A percentile compares a stretch with the other conserved stretches of the same genome.
These are phyloP conservation scores for Panurus biarmicus DNA, from an alignment of 2,113 vertebrate species.

Conservation along the genomic window DNA sequence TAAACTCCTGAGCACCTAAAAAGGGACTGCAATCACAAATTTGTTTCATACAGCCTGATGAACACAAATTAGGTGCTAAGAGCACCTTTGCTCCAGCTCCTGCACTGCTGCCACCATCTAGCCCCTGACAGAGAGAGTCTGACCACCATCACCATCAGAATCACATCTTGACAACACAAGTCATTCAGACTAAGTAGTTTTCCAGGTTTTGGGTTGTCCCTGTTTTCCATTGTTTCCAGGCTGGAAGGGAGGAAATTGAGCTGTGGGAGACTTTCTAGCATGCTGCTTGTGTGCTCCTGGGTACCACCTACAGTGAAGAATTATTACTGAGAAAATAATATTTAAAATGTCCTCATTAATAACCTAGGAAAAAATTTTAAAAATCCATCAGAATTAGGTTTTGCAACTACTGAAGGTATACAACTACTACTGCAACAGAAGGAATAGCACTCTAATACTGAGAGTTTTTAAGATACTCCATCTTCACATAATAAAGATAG, in stretches of 20 bases:
- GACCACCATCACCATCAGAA: rapidly evolving
- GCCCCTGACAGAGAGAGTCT: background rate
- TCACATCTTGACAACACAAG: background rate
- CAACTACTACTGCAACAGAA: background rate
- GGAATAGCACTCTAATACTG: background rate
- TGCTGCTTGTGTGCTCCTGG: background rate
- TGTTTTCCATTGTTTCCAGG: background rate
- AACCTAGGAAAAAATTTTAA: background rate
- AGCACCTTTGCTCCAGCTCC: background rate
- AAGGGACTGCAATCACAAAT: background rate
- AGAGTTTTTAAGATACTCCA: background rate
- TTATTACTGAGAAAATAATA: background rate
- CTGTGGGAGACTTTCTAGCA: background rate
- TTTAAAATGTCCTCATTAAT: background rate
- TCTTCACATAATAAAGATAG: background rate
- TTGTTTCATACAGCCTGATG: background rate
- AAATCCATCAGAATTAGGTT: background rate
- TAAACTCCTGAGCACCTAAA: background rate
- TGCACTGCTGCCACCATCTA: no score
- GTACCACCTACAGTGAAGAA: background rate
- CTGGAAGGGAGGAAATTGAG: background rate
- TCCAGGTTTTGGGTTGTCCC: background rate
- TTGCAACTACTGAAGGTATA: background rate
- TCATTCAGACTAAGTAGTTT: rapidly evolving
- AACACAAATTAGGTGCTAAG: background rate